Base-by-base conservation (phyloP, 2,113 vertebrate genomes). In the Elaphurus davidianus region DNA sequence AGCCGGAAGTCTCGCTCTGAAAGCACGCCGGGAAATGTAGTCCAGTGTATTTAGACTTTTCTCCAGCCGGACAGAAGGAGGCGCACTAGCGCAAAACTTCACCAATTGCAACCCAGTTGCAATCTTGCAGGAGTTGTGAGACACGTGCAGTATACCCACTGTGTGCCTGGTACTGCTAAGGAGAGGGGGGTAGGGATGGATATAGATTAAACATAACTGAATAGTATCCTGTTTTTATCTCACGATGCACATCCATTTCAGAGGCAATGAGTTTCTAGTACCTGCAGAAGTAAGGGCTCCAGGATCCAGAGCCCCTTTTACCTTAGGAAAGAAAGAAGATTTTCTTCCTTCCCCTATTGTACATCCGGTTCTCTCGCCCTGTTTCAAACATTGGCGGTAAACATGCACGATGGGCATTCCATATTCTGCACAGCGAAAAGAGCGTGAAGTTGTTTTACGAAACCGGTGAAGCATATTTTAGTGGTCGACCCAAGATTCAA, bases 301-400 rank as follows among this genome's bases (percentile, higher is more conserved):
- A 57, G 10, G n/a, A 95, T 90, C 91, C 57, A 82, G 83, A 59
- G 60, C 27, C 47, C 50, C 52, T 87, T 87, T 90, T 78, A 36
- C 23, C 23, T 45, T 84, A 84, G 23, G 40, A 33, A 67, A 92
- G 76, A 95, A 93, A 88, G 25, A 85, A 94, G 54, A 36, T 82
- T 83, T 96, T 96, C 79, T 87, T 89, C 23, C 59, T 84, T 88
- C 95, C 94, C 89, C 81, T 74, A 27, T 94, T 98, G 83, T 57
- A 86, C 33, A 82, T 86, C 40, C 36, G 33, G 91, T 97, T 93
- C 60, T 14, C 52, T n/a, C 13, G 87, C 52, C 92, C 94, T 8
- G 54, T 91, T 97, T 94, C 50, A 97, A 95, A 98, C 86, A 86
- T 97, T 97, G 98, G 98, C 98, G 97, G 98, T 87, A 98, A 97